phyloP scores from a whole-genome alignment of 2,888 invertebrate species.

The Mantis religiosa region DNA sequence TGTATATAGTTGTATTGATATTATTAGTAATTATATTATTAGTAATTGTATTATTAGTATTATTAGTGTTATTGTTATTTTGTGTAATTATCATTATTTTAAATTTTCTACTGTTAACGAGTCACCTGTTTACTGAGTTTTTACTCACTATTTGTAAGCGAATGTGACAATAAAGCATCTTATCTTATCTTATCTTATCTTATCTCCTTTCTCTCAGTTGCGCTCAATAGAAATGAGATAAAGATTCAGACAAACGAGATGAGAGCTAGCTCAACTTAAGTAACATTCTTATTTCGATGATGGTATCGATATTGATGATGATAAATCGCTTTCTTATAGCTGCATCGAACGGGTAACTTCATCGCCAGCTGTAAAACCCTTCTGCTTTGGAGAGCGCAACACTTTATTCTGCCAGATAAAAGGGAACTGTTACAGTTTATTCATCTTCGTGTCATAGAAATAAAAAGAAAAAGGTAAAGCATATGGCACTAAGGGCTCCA shows the following conservation, averaged over 20 bases:
- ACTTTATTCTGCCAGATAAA: not conserved
- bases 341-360: not conserved
- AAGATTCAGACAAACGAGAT: not conserved
- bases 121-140: no score
- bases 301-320: not conserved
- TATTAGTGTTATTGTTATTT: no score
- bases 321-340: not conserved
- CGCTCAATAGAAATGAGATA: not conserved
- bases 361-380: not conserved
- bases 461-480: not conserved
- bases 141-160: no score
- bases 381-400: not conserved
- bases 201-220: not conserved
- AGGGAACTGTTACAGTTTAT: not conserved
- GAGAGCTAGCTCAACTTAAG: not conserved
- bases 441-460: not conserved
- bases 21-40: no score
- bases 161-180: no score
- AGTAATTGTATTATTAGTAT: no score
- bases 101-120: no score
- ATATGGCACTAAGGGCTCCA: not conserved
- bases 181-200: no score
- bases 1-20: no score
- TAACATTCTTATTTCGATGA: not conserved
- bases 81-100: no score